Percentiles rank a stretch among this genome's conserved stretches.
These are phyloP conservation scores for Perccottus glenii DNA, from an alignment of 2,113 vertebrate species.

Conservation along the genomic window DNA sequence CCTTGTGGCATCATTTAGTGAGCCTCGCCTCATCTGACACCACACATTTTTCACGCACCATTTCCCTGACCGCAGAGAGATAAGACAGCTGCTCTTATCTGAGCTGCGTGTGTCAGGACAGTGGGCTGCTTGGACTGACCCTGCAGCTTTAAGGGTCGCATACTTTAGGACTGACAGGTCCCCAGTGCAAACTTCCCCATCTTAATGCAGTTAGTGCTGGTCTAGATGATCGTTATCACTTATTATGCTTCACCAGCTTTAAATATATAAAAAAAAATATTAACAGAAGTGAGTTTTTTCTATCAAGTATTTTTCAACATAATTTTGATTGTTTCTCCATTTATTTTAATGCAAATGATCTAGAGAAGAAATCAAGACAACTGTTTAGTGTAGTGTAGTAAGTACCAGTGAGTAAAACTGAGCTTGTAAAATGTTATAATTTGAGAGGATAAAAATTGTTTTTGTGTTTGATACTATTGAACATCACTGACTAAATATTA, in stretches of 20 bases:
- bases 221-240: background rate
- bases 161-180: conserved; percentile 29
- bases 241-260: background rate
- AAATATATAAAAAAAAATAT: background rate
- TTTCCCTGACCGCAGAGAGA: conserved; percentile 66
- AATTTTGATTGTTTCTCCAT: no score
- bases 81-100: conserved; percentile 67
- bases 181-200: background rate
- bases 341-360: no score
- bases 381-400: no score
- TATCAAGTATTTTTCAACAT: no score
- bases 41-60: conserved; percentile 66
- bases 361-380: no score
- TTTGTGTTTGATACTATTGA: no score
- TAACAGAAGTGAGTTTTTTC: no score
- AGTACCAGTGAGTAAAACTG: no score
- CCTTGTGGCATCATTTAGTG: conserved; percentile 59
- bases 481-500: no score
- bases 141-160: background rate
- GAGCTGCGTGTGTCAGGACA: conserved; percentile 47
- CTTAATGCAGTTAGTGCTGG: background rate
- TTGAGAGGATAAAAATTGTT: no score
- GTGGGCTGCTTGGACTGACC: conserved; percentile 46
- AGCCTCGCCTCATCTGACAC: conserved; percentile 61
- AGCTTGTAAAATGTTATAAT: no score